These are phyloP conservation scores for Mola mola DNA, from an alignment of 2,113 vertebrate genomes.

Conservation along the genomic window DNA sequence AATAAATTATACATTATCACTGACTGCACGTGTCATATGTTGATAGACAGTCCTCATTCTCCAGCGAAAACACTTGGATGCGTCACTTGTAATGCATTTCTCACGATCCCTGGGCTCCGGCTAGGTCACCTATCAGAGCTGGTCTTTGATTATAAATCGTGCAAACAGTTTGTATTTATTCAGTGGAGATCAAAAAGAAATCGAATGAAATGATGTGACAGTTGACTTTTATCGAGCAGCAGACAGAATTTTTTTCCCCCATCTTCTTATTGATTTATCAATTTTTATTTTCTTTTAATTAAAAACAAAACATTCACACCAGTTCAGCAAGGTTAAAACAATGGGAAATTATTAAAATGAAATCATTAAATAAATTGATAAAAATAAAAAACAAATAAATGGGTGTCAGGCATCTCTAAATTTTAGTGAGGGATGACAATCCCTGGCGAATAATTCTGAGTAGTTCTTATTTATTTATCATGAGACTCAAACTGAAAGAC, in stretches of 20 bases:
- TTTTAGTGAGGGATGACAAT: no score
- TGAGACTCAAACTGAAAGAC: no score
- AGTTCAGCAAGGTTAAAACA: no score
- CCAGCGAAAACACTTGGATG: conserved; percentile 41
- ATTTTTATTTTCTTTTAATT: background rate
- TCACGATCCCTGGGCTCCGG: conserved; percentile 30
- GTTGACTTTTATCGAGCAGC: conserved; percentile 45
- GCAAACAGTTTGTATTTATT: conserved; percentile 27
- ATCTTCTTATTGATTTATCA: no score
- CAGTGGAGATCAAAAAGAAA: conserved; percentile 10
- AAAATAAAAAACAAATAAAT: no score
- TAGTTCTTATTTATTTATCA: no score
- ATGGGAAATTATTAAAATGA: no score
- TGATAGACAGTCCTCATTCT: conserved; percentile 72
- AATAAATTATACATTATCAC: conserved; percentile 81
- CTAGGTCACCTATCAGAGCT: conserved; percentile 50
- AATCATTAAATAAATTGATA: no score
- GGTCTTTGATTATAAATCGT: conserved; percentile 62
- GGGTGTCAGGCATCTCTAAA: no score
- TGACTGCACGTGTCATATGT: conserved; percentile 66
- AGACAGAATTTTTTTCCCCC: no score
- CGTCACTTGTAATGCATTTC: conserved; percentile 63
- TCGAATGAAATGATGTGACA: conserved; percentile 14
- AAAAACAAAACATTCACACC: no score
- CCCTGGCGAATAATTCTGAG: no score